Evolutionary conservation across 1,140 invertebrate species (phyloP).

Genomic region (Camponotus pennsylvanicus): DNA sequence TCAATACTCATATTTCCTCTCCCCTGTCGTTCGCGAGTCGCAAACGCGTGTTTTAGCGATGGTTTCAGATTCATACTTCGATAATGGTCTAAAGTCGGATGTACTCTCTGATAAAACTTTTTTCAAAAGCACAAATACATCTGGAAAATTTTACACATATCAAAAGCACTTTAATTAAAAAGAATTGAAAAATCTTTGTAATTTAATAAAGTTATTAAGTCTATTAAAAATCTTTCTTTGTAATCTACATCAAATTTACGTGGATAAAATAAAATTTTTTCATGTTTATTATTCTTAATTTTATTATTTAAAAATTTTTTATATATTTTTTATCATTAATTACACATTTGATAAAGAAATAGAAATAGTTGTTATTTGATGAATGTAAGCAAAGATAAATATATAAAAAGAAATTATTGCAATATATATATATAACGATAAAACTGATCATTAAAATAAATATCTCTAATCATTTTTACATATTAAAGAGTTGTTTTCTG

Average conservation of each 20-base stretch:
- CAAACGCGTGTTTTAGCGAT: slow-evolving; percentile 1
- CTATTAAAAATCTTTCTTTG: background rate
- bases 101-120: background rate
- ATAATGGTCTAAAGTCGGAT: background rate
- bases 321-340: background rate
- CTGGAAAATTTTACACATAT: background rate
- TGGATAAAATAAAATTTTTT: no score
- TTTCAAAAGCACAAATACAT: background rate
- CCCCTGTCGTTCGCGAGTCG: background rate
- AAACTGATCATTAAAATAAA: slow-evolving; percentile 9
- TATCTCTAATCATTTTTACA: background rate
- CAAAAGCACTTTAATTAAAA: background rate
- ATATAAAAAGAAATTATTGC: background rate
- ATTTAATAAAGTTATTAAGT: background rate
- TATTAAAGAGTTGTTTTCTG: background rate
- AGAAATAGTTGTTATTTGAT: background rate
- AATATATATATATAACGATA: background rate
- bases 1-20: slow-evolving; percentile 26
- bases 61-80: background rate
- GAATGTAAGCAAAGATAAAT: background rate
- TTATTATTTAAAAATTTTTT: background rate
- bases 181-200: background rate
- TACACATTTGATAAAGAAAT: background rate
- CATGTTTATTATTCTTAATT: no score
- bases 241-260: background rate